Percentiles rank a stretch among this genome's conserved stretches.
Conservation (phyloP, 2,888 invertebrate genomes). For the Sympetrum striolatum region DNA sequence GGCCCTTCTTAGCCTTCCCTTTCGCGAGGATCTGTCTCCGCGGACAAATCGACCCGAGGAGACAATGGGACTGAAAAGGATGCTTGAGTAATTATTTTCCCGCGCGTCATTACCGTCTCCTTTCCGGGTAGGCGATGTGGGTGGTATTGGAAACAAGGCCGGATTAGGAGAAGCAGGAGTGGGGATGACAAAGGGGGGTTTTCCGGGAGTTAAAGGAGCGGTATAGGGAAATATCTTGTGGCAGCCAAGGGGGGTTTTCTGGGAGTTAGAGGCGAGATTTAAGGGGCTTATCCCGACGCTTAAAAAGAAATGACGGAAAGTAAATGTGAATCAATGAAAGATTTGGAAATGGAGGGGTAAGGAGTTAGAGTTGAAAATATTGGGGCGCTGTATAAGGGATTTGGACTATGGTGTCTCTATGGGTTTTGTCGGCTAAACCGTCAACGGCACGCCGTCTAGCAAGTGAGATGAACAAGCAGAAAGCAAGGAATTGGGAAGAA, state of each 20-base stretch:
- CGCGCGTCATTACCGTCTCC: neutral
- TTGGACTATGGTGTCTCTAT: neutral
- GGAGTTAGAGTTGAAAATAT: neutral
- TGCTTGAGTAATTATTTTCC: constrained; percentile 22
- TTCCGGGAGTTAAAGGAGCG: neutral
- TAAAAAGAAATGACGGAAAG: neutral
- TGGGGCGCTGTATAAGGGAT: neutral
- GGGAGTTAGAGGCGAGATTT: neutral
- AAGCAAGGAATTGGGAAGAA: neutral
- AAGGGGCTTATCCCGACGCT: neutral
- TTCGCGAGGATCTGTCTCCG: constrained; percentile 4
- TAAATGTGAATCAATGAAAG: neutral
- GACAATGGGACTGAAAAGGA: constrained; percentile 23
- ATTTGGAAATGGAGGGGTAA: too few species aligned
- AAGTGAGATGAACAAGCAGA: neutral
- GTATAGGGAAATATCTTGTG: neutral
- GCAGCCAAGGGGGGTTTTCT: neutral
- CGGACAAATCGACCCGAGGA: constrained; percentile 26
- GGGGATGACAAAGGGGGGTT: neutral
- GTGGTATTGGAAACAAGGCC: neutral
- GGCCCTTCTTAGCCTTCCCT: neutral
- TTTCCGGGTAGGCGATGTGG: neutral
- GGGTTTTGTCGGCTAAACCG: neutral
- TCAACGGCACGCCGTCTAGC: neutral
- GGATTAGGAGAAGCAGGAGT: neutral